phyloP scores from a whole-genome alignment of 2,113 vertebrate species.

The Chelonoidis abingdonii region DNA sequence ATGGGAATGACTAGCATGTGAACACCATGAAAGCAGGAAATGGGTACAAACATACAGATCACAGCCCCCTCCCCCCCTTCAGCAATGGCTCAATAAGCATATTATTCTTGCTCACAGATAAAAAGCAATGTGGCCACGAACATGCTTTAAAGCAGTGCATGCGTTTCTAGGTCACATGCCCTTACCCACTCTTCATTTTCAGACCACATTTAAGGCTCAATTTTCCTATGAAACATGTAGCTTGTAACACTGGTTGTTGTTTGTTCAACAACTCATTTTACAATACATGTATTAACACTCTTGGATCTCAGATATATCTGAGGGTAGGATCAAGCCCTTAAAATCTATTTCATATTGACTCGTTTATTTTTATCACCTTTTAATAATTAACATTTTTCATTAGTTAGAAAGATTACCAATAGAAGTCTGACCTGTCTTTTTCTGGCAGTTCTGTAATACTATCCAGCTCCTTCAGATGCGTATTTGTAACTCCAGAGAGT shows the following conservation, averaged over 20 bases:
- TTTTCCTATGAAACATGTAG: not conserved
- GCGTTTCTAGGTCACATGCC: not conserved
- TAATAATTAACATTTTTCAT: not conserved
- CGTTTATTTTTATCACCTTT: not conserved
- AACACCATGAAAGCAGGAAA: not conserved
- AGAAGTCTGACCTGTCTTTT: constrained; percentile 85
- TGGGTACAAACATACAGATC: not conserved
- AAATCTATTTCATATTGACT: not conserved
- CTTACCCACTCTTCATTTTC: not conserved
- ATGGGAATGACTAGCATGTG: not conserved
- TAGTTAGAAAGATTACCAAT: not conserved
- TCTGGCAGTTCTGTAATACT: constrained; percentile 72
- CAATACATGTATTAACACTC: not conserved
- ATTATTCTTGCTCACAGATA: not conserved
- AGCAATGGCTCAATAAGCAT: not conserved
- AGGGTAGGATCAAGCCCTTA: not conserved
- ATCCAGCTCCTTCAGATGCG: constrained; percentile 43
- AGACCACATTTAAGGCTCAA: not conserved
- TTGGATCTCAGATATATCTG: not conserved
- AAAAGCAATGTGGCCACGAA: not conserved
- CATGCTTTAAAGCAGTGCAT: not conserved
- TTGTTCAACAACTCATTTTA: not conserved
- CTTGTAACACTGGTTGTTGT: not conserved
- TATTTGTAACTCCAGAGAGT: constrained; percentile 76
- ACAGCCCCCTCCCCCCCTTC: not conserved